These are phyloP conservation scores for Platichthys stellatus DNA, from an alignment of 2,113 vertebrate species.

Conservation along the genomic window DNA sequence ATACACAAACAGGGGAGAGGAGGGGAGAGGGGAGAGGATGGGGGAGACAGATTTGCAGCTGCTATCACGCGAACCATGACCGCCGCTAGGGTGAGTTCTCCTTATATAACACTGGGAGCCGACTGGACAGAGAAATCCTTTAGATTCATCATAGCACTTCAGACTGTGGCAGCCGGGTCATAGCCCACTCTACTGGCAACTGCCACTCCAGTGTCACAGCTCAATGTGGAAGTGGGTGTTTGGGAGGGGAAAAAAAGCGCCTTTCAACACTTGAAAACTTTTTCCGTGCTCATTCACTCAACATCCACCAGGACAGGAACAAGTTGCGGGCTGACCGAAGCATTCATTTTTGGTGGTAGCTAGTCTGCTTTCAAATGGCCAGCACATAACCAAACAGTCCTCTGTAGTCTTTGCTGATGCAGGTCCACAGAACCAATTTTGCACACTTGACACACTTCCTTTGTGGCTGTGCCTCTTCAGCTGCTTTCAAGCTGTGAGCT, in stretches of 20 bases:
- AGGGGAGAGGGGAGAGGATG: neutral
- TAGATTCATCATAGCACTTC: constrained; percentile 39
- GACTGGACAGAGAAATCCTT: constrained; percentile 39
- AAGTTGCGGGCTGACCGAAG: constrained; percentile 19
- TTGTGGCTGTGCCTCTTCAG: constrained; percentile 65
- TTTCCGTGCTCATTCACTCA: constrained; percentile 13
- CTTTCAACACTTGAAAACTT: constrained; percentile 12
- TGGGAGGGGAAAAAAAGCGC: neutral
- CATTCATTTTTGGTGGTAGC: constrained; percentile 18
- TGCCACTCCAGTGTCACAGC: constrained; percentile 39
- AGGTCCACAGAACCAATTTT: constrained; percentile 65
- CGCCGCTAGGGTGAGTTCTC: constrained; percentile 38
- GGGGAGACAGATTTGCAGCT: constrained; percentile 40
- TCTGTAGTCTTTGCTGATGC: constrained; percentile 63
- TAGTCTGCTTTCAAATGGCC: constrained; percentile 30
- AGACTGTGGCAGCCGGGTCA: constrained; percentile 29
- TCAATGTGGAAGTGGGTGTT: constrained; percentile 29
- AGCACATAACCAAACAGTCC: constrained; percentile 54
- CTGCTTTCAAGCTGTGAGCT: constrained; percentile 66
- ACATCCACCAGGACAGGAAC: constrained; percentile 29
- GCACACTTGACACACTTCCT: constrained; percentile 69
- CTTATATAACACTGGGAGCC: constrained; percentile 50
- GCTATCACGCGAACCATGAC: constrained; percentile 49
- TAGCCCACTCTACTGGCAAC: constrained; percentile 44
- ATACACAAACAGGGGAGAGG: constrained; percentile 54